Conservation (phyloP, 2,797 vertebrate species). For the Anabacerthia variegaticeps region DNA sequence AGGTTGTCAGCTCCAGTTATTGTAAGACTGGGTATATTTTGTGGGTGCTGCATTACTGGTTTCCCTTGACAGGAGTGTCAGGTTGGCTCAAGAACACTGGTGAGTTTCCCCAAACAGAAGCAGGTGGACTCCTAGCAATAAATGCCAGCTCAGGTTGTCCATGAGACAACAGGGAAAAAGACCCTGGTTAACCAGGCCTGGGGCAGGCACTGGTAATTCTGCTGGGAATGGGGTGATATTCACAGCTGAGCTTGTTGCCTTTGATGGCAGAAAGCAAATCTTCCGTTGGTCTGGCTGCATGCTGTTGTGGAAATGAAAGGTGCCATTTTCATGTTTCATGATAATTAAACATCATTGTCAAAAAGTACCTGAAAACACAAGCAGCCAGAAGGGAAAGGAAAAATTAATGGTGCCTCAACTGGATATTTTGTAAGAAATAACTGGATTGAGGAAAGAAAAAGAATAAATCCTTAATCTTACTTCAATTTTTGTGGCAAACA, state of each 20-base stretch:
- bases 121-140: neutral
- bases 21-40: neutral
- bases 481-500: neutral
- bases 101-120: neutral
- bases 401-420: neutral
- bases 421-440: neutral
- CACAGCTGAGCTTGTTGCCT: neutral
- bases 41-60: accelerated
- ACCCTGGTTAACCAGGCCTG: neutral
- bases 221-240: neutral
- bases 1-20: neutral
- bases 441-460: neutral
- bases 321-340: neutral
- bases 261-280: neutral
- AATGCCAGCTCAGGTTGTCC: neutral
- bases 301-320: neutral
- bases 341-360: neutral
- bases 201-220: neutral
- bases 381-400: neutral
- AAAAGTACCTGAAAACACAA: neutral
- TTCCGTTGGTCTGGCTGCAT: neutral
- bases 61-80: neutral
- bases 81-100: neutral
- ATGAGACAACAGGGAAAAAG: neutral
- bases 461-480: neutral